Evolutionary conservation across 2,113 vertebrate species (phyloP).

Genomic region (Thamnophis sirtalis): DNA sequence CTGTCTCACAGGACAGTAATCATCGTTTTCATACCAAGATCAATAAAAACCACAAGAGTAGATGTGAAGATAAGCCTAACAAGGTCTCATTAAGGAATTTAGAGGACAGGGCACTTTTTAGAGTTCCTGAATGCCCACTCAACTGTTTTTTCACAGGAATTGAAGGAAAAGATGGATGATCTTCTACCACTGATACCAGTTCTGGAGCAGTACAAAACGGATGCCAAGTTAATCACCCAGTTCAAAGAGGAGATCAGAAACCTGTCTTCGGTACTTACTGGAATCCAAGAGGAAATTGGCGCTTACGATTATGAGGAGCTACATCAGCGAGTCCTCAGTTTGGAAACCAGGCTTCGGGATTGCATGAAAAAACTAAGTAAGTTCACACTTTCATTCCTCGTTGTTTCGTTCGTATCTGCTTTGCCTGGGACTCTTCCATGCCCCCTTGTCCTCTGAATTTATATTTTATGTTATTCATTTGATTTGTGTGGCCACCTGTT

Average conservation of each 20-base stretch:
- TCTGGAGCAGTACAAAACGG: constrained; percentile 97
- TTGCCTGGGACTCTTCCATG: neutral
- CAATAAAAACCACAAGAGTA: neutral
- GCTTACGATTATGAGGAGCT: constrained; percentile 95
- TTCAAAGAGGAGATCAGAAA: constrained; percentile 98
- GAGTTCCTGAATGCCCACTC: constrained; percentile 23
- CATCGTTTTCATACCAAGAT: constrained; percentile 36
- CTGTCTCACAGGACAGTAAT: constrained; percentile 12
- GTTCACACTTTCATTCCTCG: constrained; percentile 51
- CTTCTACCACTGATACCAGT: constrained; percentile 94
- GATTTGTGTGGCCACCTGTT: neutral
- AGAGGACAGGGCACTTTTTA: constrained; percentile 17
- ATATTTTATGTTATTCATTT: neutral
- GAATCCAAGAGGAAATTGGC: constrained; percentile 95
- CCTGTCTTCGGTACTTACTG: constrained; percentile 85
- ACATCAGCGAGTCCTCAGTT: constrained; percentile 86
- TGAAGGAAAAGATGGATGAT: constrained; percentile 97
- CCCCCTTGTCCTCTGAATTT: neutral
- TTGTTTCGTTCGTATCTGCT: neutral
- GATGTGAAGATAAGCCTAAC: constrained; percentile 32
- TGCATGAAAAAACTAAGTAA: constrained; percentile 99
- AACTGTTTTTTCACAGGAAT: constrained; percentile 75
- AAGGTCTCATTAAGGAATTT: constrained; percentile 19
- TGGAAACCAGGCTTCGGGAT: constrained; percentile 89
- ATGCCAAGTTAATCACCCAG: constrained; percentile 89